Base-by-base conservation (phyloP, 1,140 invertebrate species). In the Zaprionus tsacasi region DNA sequence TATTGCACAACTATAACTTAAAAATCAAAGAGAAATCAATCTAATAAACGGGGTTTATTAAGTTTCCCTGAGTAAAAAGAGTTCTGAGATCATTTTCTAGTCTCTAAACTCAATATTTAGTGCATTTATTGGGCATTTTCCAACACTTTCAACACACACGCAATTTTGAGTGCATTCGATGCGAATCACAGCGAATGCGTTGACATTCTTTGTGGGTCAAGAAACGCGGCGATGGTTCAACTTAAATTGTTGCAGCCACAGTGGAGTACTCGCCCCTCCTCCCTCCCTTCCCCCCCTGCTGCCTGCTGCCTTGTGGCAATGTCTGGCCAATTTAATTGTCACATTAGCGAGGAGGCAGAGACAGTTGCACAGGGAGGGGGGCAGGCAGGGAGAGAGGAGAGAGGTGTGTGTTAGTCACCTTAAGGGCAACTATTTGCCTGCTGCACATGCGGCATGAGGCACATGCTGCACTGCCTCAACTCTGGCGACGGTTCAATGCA, bases 341-440 rank as follows among this genome's bases (percentile, higher is more conserved):
- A 75, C 81, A 85, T 83, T 78, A 74, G 70, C 55, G 70, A 68
- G 52, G 70, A 68, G 52, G 58, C 67, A 66, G 21, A 21, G 54
- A 70, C 77, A 70, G 40, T 56, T 17, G 52, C 27, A 6, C 12
- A 8, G 13, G 27, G 13, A 33, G 6, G 12, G 13, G 1, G 1
- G 5, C 0, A 25, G 11, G 15, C 1, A 25, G 12, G 43, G 6
- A 21, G 21, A 27, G 2, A n/a, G 33, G 43, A 35, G 21, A 21
- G 38, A 13, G 0, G 13, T 48, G 40, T 61, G 61, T 57, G 48
- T 85, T 85, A 85, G 82, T 86, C 76, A 78, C 79, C 79, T 87
- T 82, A 82, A 80, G 82, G 66, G 81, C 78, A 86, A 86, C 82
- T 87, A 86, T 81, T 82, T 82, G 79, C 58, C 58, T 35, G 52